A percentile compares a stretch with the other conserved stretches of the same genome.
Conservation (phyloP, 2,797 vertebrate species). For the Amblyraja radiata region DNA sequence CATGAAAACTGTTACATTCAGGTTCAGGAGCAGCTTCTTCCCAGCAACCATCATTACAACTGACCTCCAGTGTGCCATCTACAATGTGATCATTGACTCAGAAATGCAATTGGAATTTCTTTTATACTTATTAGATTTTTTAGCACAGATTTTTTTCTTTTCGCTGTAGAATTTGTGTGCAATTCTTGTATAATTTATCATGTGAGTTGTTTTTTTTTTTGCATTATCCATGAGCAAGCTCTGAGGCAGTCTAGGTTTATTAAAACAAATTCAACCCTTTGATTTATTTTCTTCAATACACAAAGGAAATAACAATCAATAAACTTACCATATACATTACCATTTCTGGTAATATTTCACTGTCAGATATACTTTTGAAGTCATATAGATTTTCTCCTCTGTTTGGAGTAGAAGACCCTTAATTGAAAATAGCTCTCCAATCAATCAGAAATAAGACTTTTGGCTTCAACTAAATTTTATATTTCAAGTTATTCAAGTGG, state of each 20-base stretch:
- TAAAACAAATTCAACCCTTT: not conserved
- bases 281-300: not conserved
- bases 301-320: not conserved
- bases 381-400: not conserved
- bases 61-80: too few species aligned
- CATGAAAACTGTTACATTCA: too few species aligned
- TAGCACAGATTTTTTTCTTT: too few species aligned
- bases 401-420: not conserved
- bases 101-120: too few species aligned
- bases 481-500: not conserved
- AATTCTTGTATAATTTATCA: too few species aligned
- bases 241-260: constrained; percentile 4
- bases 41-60: too few species aligned
- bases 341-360: not conserved
- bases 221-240: not conserved
- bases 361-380: not conserved
- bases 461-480: not conserved
- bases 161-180: too few species aligned
- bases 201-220: too few species aligned
- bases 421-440: not conserved
- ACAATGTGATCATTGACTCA: too few species aligned
- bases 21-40: too few species aligned
- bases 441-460: not conserved
- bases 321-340: not conserved
- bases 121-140: too few species aligned